A percentile compares a stretch with the other conserved stretches of the same genome.
Evolutionary conservation across 2,888 invertebrate genomes (phyloP).

Genomic region (Lymantria monacha): DNA sequence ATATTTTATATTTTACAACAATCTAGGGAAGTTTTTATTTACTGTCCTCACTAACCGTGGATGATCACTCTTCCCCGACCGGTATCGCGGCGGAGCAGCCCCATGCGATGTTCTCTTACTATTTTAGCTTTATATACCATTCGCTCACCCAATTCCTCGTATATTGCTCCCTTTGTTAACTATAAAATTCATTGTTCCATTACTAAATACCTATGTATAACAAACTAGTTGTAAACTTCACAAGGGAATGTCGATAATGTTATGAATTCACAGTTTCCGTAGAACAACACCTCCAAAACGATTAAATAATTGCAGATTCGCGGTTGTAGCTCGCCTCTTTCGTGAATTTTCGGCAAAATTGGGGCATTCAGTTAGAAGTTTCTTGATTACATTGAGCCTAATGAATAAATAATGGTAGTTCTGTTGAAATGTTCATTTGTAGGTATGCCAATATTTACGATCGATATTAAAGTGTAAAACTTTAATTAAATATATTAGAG

Average conservation of each 20-base stretch:
- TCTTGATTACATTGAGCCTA: slow-evolving; percentile 63
- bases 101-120: slow-evolving; percentile 59
- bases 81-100: slow-evolving; percentile 66
- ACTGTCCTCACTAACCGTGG: slow-evolving; percentile 51
- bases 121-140: slow-evolving; percentile 29
- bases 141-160: slow-evolving; percentile 21
- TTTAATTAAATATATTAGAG: too few relatives aligned
- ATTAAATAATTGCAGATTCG: slow-evolving; percentile 74
- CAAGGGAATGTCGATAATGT: slow-evolving; percentile 39
- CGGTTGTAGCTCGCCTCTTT: slow-evolving; percentile 58
- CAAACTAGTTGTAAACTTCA: slow-evolving; percentile 11
- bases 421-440: slow-evolving; percentile 38
- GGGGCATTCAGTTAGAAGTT: slow-evolving; percentile 62
- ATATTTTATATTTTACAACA: not conserved
- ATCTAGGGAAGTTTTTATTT: slow-evolving; percentile 30
- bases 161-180: slow-evolving; percentile 35
- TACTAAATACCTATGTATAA: slow-evolving; percentile 26
- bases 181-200: slow-evolving; percentile 12
- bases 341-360: slow-evolving; percentile 66
- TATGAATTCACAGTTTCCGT: slow-evolving; percentile 61
- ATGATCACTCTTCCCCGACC: slow-evolving; percentile 71
- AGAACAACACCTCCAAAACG: slow-evolving; percentile 70
- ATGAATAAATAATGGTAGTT: slow-evolving; percentile 62
- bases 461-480: slow-evolving; percentile 4
- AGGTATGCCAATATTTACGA: slow-evolving; percentile 30